Conservation (phyloP, 1,140 invertebrate genomes). For the Polypedilum vanderplanki region DNA sequence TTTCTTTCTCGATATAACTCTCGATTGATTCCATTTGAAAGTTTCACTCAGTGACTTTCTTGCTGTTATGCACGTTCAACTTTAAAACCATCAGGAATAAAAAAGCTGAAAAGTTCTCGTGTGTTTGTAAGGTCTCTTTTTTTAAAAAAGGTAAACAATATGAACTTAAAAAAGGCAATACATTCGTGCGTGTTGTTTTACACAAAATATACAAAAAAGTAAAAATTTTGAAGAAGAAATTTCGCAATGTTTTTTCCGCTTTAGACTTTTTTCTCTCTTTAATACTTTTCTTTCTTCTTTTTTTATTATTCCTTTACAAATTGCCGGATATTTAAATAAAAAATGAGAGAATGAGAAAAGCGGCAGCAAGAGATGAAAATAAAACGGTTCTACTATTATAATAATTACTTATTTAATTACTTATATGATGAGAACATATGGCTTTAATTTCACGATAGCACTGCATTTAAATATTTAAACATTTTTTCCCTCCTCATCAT, state of each 20-base stretch:
- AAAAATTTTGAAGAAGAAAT: neutral
- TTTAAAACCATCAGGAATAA: neutral
- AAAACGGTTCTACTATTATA: neutral
- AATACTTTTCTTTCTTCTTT: neutral
- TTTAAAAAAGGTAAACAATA: neutral
- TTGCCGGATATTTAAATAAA: too few species aligned
- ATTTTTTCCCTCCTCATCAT: too few species aligned
- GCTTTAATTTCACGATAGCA: conserved; percentile 17
- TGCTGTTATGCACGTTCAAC: neutral
- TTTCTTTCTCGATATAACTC: neutral
- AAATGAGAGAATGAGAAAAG: too few species aligned
- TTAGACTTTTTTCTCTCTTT: neutral
- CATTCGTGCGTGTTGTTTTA: conserved; percentile 4
- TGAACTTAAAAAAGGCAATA: neutral
- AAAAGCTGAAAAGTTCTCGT: too few species aligned
- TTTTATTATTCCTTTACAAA: too few species aligned
- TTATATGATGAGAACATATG: conserved; percentile 19
- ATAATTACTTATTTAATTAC: neutral
- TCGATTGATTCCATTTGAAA: neutral
- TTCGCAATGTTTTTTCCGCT: neutral
- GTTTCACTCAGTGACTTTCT: neutral
- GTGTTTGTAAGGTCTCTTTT: neutral
- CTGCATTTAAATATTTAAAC: neutral
- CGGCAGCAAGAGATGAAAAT: neutral
- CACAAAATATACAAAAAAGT: neutral